Evolutionary conservation across 2,797 vertebrate genomes (phyloP), one percentile per base, ranked within the genome.

Genomic region (Heterohyrax brucei): DNA sequence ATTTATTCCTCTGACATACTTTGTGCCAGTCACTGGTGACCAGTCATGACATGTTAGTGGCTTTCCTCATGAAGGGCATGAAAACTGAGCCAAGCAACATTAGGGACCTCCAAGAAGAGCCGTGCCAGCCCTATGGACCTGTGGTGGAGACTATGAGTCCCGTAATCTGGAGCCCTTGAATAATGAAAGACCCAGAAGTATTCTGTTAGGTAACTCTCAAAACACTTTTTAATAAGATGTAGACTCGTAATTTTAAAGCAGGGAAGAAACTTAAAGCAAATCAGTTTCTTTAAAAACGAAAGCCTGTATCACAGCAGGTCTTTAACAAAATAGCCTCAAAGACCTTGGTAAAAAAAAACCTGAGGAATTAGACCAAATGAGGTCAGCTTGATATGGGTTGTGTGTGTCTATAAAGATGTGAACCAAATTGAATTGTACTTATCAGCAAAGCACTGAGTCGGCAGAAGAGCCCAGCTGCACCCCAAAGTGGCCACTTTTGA

Each of bases 261-360:
- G 50, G 28, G 24, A 56, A 50, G 56, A 95, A 94, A 86, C 28
- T 85, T 88, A 89, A 96, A 76, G 26, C 56, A 87, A 72, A 82
- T 22, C 56, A 79, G 56, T 30, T 81, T 82, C 66, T 95, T 94
- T 83, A 64, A 91, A 94, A 95, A 66, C 19, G 4, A 77, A 96
- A 96, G 86, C 78, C 83, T 91, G 93, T 91, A 89, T 89, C 81
- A 89, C 92, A 95, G 56, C 68, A 91, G 28, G 76, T 95, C 75
- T 94, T 89, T 75, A 79, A 92, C 81, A 94, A 95, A 89, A 85
- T 68, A 78, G 89, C 53, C 88, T 93, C 77, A 75, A 83, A 94
- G 81, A 5, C 78, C 62, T 87, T 61, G 6, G 53, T 66, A 50
- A 78, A 92, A 50, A 78, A 92, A 83, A 90, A 73, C 62, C 86